These are phyloP conservation scores for Limnothrissa miodon DNA, from an alignment of 2,113 vertebrate genomes.

Conservation along the genomic window DNA sequence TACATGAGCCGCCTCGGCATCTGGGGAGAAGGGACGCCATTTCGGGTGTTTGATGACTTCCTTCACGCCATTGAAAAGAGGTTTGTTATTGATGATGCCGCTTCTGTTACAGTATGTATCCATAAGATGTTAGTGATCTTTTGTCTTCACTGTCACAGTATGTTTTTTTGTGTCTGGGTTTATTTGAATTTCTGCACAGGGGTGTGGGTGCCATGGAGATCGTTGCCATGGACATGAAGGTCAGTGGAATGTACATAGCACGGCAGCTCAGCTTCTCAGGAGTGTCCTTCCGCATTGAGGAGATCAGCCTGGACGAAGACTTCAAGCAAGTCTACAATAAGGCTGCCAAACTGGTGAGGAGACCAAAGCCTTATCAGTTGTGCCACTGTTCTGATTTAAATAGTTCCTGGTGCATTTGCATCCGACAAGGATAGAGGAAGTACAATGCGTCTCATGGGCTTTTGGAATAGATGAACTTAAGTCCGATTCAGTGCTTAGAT, in stretches of 20 bases:
- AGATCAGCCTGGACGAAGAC: slow-evolving; percentile 84
- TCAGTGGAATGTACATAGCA: slow-evolving; percentile 98
- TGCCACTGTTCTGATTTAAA: no score
- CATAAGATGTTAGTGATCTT: not conserved
- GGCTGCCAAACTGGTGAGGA: slow-evolving; percentile 90
- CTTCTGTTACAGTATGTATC: not conserved
- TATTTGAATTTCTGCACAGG: slow-evolving; percentile 62
- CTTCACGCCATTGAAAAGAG: slow-evolving; percentile 95
- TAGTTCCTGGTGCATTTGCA: not conserved
- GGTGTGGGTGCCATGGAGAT: slow-evolving; percentile 99
- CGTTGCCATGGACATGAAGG: slow-evolving; percentile 99
- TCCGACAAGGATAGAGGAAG: no score
- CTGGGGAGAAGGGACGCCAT: slow-evolving; percentile 96
- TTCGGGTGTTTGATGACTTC: slow-evolving; percentile 92
- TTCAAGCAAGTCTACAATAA: slow-evolving; percentile 91
- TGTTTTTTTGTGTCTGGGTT: not conserved
- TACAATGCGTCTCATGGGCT: no score
- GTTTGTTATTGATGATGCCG: slow-evolving; percentile 60
- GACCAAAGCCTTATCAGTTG: not conserved
- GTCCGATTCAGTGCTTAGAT: not conserved
- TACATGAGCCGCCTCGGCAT: slow-evolving; percentile 99
- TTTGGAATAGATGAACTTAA: not conserved
- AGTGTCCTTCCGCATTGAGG: slow-evolving; percentile 93
- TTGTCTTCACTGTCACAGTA: not conserved
- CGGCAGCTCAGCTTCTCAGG: slow-evolving; percentile 97